Conservation (phyloP, 1,140 invertebrate species). For the Apis cerana region DNA sequence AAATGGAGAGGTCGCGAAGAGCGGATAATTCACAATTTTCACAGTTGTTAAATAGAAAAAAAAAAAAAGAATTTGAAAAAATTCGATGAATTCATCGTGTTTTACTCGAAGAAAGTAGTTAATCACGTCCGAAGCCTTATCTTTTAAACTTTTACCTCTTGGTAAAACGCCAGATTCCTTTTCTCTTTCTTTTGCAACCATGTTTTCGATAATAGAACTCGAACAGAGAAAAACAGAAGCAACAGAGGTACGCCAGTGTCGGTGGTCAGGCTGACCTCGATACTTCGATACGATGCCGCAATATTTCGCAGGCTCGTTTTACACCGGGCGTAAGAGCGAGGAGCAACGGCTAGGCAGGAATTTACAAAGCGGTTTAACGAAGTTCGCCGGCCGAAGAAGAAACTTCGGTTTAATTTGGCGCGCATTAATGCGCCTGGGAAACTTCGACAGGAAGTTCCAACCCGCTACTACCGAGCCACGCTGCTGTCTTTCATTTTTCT, state of each 20-base stretch:
- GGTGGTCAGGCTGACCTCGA: constrained; percentile 14
- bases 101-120: too few relatives aligned
- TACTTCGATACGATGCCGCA: constrained; percentile 42
- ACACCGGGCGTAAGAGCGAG: constrained; percentile 39
- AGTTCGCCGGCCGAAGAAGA: constrained; percentile 54
- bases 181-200: not conserved
- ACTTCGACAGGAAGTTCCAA: constrained; percentile 56
- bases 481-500: constrained; percentile 23
- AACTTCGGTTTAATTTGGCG: constrained; percentile 66
- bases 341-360: constrained; percentile 47
- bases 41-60: too few relatives aligned
- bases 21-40: too few relatives aligned
- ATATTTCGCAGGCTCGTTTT: constrained; percentile 55
- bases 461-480: constrained; percentile 21
- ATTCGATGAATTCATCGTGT: too few relatives aligned
- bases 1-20: not conserved
- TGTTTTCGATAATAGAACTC: not conserved
- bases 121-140: too few relatives aligned
- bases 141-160: too few relatives aligned
- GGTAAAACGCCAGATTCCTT: too few relatives aligned
- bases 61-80: too few relatives aligned
- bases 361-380: constrained; percentile 67
- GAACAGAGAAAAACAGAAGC: not conserved
- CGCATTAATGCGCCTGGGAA: constrained; percentile 65
- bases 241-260: not conserved